These are phyloP conservation scores for Mormyrus hasselquistii DNA, from an alignment of 2,797 vertebrate species.

Conservation along the genomic window DNA sequence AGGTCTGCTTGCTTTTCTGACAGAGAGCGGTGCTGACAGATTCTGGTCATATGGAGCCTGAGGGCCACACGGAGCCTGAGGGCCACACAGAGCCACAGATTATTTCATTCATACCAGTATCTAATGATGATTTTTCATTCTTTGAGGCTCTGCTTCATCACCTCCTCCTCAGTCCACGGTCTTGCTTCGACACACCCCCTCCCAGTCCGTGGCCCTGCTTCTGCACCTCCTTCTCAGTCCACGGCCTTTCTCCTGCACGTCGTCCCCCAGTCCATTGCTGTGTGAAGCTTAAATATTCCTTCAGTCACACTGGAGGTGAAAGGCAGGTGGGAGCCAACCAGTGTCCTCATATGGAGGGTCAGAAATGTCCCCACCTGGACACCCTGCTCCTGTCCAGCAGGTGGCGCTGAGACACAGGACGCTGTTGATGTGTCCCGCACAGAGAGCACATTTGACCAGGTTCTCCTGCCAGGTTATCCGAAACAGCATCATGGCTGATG, in stretches of 20 bases:
- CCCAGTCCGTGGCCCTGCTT: neutral
- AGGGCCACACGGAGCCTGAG: neutral
- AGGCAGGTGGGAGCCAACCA: neutral
- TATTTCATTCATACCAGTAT: neutral
- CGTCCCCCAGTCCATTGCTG: neutral
- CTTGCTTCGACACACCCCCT: neutral
- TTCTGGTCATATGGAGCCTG: neutral
- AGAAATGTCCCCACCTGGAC: neutral
- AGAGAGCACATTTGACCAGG: neutral
- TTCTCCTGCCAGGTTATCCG: neutral
- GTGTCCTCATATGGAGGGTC: neutral
- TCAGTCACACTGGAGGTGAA: neutral
- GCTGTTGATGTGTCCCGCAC: neutral
- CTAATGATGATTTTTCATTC: neutral
- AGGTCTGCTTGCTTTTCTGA: neutral
- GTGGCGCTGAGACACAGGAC: neutral
- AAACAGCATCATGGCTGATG: neutral
- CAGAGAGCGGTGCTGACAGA: neutral
- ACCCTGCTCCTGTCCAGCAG: neutral
- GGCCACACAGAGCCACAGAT: neutral
- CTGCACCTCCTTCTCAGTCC: neutral
- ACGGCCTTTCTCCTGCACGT: neutral
- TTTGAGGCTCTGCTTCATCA: neutral
- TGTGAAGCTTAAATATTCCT: neutral
- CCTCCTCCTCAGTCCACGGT: neutral